These are phyloP conservation scores for Thamnophis sirtalis DNA, from an alignment of 2,113 vertebrate genomes.

Conservation along the genomic window DNA sequence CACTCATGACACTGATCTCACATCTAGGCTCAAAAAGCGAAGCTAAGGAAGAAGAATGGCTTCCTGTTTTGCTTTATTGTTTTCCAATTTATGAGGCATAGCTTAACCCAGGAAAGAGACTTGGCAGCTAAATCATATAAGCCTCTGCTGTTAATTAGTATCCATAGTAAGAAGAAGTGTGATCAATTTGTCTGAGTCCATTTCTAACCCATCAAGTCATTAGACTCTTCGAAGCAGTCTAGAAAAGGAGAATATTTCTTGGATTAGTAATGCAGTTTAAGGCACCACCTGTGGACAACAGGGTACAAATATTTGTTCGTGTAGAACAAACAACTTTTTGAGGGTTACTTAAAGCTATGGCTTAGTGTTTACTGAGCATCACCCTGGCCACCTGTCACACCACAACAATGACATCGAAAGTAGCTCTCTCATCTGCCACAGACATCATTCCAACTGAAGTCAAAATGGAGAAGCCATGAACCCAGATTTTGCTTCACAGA, in stretches of 20 bases:
- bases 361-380: constrained; percentile 54
- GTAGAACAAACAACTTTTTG: constrained; percentile 59
- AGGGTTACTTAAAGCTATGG: constrained; percentile 58
- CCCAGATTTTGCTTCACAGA: constrained; percentile 63
- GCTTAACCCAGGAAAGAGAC: constrained; percentile 44
- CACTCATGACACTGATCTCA: not conserved
- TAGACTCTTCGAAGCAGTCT: constrained; percentile 46
- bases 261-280: constrained; percentile 7
- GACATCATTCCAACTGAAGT: constrained; percentile 67
- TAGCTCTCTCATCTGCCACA: constrained; percentile 57
- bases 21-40: not conserved
- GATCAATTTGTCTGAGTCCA: constrained; percentile 58
- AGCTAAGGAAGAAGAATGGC: constrained; percentile 1
- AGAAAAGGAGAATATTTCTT: not conserved
- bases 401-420: constrained; percentile 59
- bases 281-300: constrained; percentile 24
- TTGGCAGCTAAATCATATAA: constrained; percentile 50
- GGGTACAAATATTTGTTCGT: constrained; percentile 49
- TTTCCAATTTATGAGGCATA: constrained; percentile 52
- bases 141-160: constrained; percentile 54
- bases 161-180: constrained; percentile 53
- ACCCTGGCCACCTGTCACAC: constrained; percentile 64
- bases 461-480: constrained; percentile 61
- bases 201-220: constrained; percentile 44
- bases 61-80: not conserved